A percentile compares a stretch with the other conserved stretches of the same genome.
phyloP scores from a whole-genome alignment of 2,888 invertebrate genomes.

The Nezara viridula region DNA sequence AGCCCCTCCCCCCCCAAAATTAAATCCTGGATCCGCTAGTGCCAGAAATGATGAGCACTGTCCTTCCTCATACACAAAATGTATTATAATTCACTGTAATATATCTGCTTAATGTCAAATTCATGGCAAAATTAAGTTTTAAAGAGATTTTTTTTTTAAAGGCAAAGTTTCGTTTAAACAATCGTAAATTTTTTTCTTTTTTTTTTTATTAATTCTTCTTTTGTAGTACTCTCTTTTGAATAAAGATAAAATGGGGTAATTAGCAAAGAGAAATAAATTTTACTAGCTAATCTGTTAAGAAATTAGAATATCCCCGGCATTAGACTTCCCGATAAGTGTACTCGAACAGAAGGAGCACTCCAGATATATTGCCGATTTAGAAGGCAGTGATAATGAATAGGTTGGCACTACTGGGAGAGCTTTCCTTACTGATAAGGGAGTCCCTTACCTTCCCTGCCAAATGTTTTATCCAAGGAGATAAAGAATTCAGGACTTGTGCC shows the following conservation, averaged over 20 bases:
- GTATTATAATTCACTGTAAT: too few species aligned
- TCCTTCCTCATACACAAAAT: too few species aligned
- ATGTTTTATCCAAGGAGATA: slow-evolving; percentile 35
- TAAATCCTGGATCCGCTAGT: too few species aligned
- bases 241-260: neutral
- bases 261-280: neutral
- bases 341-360: neutral
- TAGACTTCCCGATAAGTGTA: neutral
- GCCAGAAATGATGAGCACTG: too few species aligned
- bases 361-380: neutral
- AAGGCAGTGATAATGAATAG: slow-evolving; percentile 16
- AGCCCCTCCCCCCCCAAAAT: too few species aligned
- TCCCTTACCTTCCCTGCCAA: neutral
- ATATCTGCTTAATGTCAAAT: too few species aligned
- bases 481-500: neutral
- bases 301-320: neutral
- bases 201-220: too few species aligned
- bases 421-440: neutral
- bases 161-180: too few species aligned
- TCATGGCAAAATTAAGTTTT: too few species aligned
- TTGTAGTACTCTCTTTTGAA: too few species aligned
- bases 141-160: too few species aligned
- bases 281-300: neutral
- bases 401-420: neutral
- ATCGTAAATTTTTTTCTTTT: too few species aligned